A percentile compares a stretch with the other conserved stretches of the same genome.
Evolutionary conservation across 1,140 invertebrate species (phyloP).

Genomic region (Portunus trituberculatus): DNA sequence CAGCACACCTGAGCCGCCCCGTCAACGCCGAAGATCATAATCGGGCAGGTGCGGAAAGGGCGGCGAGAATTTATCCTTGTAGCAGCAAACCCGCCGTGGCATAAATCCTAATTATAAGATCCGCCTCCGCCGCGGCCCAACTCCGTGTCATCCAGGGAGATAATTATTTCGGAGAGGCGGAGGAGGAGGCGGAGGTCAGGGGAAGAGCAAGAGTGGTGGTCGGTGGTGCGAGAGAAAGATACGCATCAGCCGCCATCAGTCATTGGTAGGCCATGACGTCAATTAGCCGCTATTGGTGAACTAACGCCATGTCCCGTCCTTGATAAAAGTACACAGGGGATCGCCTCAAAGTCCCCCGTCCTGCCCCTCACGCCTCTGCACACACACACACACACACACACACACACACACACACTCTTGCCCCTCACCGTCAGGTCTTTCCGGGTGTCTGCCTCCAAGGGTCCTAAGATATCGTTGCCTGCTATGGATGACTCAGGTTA

Average conservation of each 20-base stretch:
- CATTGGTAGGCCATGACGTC: not conserved
- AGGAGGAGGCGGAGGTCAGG: not conserved
- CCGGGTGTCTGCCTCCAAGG: no score
- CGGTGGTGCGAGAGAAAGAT: not conserved
- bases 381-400: no score
- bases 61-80: slow-evolving; percentile 9
- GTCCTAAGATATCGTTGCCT: no score
- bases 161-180: not conserved
- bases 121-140: not conserved
- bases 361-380: not conserved
- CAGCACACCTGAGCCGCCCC: not conserved
- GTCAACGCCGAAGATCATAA: not conserved
- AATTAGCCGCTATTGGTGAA: not conserved
- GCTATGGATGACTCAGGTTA: no score
- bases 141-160: not conserved
- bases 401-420: no score
- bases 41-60: not conserved
- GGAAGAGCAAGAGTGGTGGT: not conserved
- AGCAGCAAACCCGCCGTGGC: not conserved
- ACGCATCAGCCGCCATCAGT: not conserved
- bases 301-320: not conserved
- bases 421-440: no score
- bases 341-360: not conserved
- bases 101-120: slow-evolving; percentile 15
- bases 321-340: not conserved